These are phyloP conservation scores for Eira barbara DNA, from an alignment of 2,113 vertebrate genomes.

Conservation along the genomic window DNA sequence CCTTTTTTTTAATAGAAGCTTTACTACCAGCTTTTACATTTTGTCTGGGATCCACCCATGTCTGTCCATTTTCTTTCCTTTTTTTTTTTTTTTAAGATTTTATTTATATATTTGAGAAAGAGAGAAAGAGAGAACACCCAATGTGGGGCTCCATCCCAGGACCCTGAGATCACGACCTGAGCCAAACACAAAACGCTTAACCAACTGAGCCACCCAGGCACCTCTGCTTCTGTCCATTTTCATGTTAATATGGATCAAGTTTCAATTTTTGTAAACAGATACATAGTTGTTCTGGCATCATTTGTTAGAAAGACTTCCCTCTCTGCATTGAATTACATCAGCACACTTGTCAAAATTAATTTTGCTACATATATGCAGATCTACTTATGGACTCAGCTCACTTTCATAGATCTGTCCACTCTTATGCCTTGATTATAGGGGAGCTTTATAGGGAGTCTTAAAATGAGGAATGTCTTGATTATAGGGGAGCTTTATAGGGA, in stretches of 20 bases:
- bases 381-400: not conserved
- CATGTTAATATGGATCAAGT: not conserved
- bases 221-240: not conserved
- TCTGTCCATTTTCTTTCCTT: not conserved
- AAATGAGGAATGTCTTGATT: not conserved
- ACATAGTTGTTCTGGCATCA: not conserved
- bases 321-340: not conserved
- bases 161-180: not conserved
- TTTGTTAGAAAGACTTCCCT: not conserved
- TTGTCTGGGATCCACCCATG: not conserved
- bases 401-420: not conserved
- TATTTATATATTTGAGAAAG: not conserved
- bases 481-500: not conserved
- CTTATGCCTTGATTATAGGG: not conserved
- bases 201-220: not conserved
- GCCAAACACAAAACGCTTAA: not conserved
- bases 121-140: not conserved
- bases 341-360: not conserved
- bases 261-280: not conserved
- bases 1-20: not conserved
- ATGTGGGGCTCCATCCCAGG: not conserved
- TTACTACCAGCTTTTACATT: not conserved
- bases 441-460: not conserved
- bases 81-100: not conserved
- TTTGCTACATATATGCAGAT: not conserved